Base-by-base conservation (phyloP, 2,113 vertebrate species). In the Felis catus region DNA sequence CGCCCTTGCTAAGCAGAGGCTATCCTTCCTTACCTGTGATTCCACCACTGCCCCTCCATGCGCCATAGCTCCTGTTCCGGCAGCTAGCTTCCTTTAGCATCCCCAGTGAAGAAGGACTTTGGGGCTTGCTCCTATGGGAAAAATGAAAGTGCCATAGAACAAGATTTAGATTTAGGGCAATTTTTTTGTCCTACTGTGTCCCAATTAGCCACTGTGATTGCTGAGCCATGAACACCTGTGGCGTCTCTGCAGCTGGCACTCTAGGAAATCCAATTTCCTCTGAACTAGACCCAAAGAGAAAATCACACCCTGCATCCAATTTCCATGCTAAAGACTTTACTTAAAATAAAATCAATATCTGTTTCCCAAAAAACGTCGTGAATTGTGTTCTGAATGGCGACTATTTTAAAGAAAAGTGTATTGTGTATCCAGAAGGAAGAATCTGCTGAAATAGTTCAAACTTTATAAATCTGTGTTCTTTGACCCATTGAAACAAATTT, bases 271-370 rank as follows among this genome's bases (percentile, higher is more conserved):
- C 0, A 10, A 8, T 48, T 97, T 97, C 66, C 53, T 55, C 11
- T 79, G 71, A 79, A 48, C 71, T 14, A 16, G 70, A 70, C 97
- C 95, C 2, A 4, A 0, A 36, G n/a, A 93, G 80, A 93, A 78
- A 80, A 27, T 93, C 85, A 86, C 66, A 31, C 11, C 85, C 0
- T 5, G 65, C 70, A 92, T 51, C 23, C 83, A 95, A 74, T 15
- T 83, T 71, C 27, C 25, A 33, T 94, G 79, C 65, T 89, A 88
- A 88, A 85, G 95, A 89, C 81, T 74, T 70, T 19, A n/a, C 91
- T 89, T 66, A 90, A 95, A 92, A 85, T 78, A 94, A 97, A 98
- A 95, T 90, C 81, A 71, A 23, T 87, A 55, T 80, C 95, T 91
- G 53, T 41, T 92, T 97, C 88, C 92, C 10, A 79, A 91, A 97